Evolutionary conservation across 2,797 vertebrate species (phyloP).

Genomic region (Paratrypauchen microcephalus): DNA sequence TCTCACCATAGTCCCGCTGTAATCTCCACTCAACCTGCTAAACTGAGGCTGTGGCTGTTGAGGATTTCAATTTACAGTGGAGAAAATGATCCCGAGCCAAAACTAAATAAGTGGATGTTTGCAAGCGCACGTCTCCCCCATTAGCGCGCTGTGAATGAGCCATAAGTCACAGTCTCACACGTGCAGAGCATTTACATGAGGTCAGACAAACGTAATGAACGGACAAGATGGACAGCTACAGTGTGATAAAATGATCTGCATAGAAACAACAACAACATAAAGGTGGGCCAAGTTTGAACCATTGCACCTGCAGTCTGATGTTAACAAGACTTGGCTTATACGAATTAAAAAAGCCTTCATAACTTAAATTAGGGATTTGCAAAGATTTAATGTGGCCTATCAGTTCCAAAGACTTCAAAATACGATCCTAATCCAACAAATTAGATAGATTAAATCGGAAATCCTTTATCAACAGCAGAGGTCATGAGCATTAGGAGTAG

Average conservation of each 20-base stretch:
- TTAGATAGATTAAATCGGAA: slow-evolving; percentile 49
- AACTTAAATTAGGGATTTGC: slow-evolving; percentile 17
- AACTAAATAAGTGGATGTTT: slow-evolving; percentile 1
- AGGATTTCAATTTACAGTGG: slow-evolving; percentile 29
- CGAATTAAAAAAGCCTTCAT: slow-evolving; percentile 12
- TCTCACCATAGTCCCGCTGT: slow-evolving; percentile 10
- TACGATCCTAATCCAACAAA: slow-evolving; percentile 37
- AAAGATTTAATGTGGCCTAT: slow-evolving; percentile 37
- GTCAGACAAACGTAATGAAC: no score
- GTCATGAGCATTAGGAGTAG: slow-evolving; percentile 8
- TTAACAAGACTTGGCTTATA: neutral
- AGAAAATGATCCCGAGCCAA: slow-evolving; percentile 12
- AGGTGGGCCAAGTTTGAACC: neutral
- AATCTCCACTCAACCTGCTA: slow-evolving; percentile 41
- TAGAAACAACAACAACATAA: no score
- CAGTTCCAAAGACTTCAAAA: slow-evolving; percentile 39
- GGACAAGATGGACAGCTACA: neutral
- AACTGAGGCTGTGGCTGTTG: slow-evolving; percentile 38
- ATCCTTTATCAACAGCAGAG: slow-evolving; percentile 33
- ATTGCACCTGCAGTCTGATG: neutral
- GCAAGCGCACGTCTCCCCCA: slow-evolving; percentile 2
- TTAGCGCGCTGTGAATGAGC: neutral
- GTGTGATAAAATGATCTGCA: no score
- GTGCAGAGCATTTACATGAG: neutral
- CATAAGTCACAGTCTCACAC: neutral